phyloP scores from a whole-genome alignment of 1,140 invertebrate species.

The Aphaenogaster floridana region DNA sequence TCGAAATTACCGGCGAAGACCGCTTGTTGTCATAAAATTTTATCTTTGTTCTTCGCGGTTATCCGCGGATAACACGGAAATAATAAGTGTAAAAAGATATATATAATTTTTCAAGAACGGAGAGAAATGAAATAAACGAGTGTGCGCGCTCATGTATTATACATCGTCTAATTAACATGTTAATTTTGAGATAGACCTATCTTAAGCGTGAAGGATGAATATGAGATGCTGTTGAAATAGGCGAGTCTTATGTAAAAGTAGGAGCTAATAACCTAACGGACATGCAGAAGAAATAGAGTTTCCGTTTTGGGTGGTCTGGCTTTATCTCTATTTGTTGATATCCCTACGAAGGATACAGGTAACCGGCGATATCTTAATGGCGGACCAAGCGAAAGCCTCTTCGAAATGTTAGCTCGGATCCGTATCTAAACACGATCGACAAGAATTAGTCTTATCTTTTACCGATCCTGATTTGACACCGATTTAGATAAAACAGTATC shows the following conservation, averaged over 20 bases:
- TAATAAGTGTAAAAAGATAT: neutral
- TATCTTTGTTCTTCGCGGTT: neutral
- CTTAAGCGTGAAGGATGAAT: slow-evolving; percentile 13
- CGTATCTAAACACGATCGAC: slow-evolving; percentile 5
- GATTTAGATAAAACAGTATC: neutral
- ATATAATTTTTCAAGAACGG: neutral
- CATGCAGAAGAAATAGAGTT: neutral
- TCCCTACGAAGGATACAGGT: neutral
- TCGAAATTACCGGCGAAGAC: neutral
- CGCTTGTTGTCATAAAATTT: neutral
- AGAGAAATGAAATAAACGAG: slow-evolving; percentile 5
- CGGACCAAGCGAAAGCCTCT: neutral
- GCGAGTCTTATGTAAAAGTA: slow-evolving; percentile 18
- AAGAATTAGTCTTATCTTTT: neutral
- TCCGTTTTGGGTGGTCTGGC: slow-evolving; percentile 32
- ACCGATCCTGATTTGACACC: neutral
- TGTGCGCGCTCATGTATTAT: slow-evolving; percentile 18
- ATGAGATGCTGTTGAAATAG: slow-evolving; percentile 13
- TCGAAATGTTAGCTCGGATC: neutral
- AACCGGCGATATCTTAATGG: neutral
- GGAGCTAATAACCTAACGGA: slow-evolving; percentile 6
- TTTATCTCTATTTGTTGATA: slow-evolving; percentile 25
- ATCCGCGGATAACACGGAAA: neutral
- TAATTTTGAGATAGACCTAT: slow-evolving; percentile 19
- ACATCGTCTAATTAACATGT: slow-evolving; percentile 33